Percentiles rank a stretch among this genome's conserved stretches.
Conservation (phyloP, 2,113 vertebrate genomes). For the Oenanthe melanoleuca region DNA sequence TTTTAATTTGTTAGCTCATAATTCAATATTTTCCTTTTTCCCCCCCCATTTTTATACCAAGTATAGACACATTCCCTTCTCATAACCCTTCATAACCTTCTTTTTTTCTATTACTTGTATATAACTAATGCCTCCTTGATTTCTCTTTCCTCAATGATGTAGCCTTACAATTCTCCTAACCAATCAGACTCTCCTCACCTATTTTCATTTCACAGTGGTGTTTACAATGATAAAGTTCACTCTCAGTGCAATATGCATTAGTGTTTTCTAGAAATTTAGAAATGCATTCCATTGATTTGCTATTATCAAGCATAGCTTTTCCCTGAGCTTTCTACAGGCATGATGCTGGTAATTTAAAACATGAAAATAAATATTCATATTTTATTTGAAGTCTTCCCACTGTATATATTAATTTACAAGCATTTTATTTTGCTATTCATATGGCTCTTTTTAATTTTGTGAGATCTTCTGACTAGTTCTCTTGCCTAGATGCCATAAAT, state of each 20-base stretch:
- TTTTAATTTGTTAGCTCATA: background rate
- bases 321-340: background rate
- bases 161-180: background rate
- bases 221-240: background rate
- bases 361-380: background rate
- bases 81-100: fast-evolving
- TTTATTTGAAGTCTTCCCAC: background rate
- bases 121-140: background rate
- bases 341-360: background rate
- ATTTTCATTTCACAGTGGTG: background rate
- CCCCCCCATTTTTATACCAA: background rate
- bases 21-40: background rate
- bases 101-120: background rate
- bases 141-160: background rate
- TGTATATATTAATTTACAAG: background rate
- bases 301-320: background rate
- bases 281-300: background rate
- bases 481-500: background rate
- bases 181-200: background rate
- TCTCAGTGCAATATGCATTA: background rate
- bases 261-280: background rate
- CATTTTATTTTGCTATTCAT: background rate
- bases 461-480: background rate
- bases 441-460: background rate
- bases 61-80: background rate